Evolutionary conservation across 2,113 vertebrate genomes (phyloP).

Genomic region (Psammodynastes pulverulentus): DNA sequence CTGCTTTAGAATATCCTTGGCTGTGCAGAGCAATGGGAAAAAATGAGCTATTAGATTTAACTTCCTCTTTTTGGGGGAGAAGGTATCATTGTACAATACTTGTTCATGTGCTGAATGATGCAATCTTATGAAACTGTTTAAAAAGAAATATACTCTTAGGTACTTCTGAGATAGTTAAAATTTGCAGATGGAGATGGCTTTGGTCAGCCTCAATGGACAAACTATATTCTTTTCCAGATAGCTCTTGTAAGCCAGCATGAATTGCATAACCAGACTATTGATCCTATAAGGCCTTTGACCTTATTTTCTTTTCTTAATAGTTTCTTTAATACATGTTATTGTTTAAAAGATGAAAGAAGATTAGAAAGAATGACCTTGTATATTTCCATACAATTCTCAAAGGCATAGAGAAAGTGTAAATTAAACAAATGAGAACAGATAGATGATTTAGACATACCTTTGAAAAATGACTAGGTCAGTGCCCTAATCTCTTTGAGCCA

Average conservation of each 20-base stretch:
- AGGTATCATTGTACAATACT: background rate
- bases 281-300: background rate
- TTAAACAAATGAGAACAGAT: constrained; percentile 7
- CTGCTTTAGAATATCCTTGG: background rate
- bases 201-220: background rate
- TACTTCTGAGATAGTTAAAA: background rate
- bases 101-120: background rate
- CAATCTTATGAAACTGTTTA: background rate
- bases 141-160: background rate
- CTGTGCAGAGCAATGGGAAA: background rate
- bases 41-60: background rate
- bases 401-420: background rate
- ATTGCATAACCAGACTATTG: background rate
- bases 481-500: background rate
- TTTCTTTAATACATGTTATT: background rate
- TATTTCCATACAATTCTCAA: background rate
- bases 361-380: background rate
- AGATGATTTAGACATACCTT: background rate
- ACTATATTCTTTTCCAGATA: background rate
- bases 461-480: background rate
- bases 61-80: background rate
- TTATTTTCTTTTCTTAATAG: constrained; percentile 1
- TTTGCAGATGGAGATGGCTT: background rate
- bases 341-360: background rate
- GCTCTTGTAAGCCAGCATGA: background rate